A percentile compares a stretch with the other conserved stretches of the same genome.
phyloP scores from a whole-genome alignment of 2,888 invertebrate species.

The Limnephilus rhombicus region DNA sequence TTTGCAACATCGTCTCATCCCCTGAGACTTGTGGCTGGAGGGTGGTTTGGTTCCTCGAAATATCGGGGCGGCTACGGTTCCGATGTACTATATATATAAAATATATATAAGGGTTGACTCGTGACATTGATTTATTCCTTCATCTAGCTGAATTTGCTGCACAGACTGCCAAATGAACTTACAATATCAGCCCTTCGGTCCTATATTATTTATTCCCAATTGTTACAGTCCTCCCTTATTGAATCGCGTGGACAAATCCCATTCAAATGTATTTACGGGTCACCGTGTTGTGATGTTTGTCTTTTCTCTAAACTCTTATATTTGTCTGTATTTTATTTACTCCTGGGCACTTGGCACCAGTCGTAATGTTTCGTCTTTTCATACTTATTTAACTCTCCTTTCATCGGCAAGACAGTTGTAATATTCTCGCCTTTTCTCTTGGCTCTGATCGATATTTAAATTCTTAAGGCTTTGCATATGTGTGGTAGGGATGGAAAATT shows the following conservation, averaged over 20 bases:
- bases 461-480: too few relatives aligned
- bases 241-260: constrained; percentile 20
- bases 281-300: too few relatives aligned
- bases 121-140: constrained; percentile 62
- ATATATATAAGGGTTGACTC: not conserved
- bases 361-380: too few relatives aligned
- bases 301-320: too few relatives aligned
- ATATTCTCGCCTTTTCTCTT: too few relatives aligned
- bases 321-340: too few relatives aligned
- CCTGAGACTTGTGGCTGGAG: constrained; percentile 48
- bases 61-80: constrained; percentile 20
- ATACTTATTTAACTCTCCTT: too few relatives aligned
- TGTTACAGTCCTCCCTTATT: constrained; percentile 49
- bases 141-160: constrained; percentile 56
- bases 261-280: constrained; percentile 22
- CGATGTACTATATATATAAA: not conserved
- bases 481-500: too few relatives aligned
- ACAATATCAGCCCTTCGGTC: constrained; percentile 48
- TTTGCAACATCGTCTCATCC: constrained; percentile 56
- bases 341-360: too few relatives aligned
- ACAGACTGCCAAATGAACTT: constrained; percentile 61
- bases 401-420: too few relatives aligned
- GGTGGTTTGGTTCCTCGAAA: constrained; percentile 22
- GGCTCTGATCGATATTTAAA: too few relatives aligned
- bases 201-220: constrained; percentile 58